Conservation (phyloP, 1,140 invertebrate genomes). For the Neodiprion lecontei region DNA sequence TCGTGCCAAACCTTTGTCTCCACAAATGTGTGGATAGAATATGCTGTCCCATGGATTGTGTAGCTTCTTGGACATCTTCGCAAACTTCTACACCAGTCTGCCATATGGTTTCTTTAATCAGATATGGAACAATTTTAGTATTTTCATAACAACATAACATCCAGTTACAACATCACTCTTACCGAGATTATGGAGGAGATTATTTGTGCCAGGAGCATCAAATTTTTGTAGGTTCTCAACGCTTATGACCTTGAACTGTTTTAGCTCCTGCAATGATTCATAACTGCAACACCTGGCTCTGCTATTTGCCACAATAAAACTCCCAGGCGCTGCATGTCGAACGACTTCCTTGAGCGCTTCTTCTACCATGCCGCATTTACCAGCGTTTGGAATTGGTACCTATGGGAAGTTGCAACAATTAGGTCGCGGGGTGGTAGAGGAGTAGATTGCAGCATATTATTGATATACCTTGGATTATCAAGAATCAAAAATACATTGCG, state of each 20-base stretch:
- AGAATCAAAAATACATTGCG: conserved; percentile 14
- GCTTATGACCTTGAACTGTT: conserved; percentile 52
- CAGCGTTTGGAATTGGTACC: conserved; percentile 7
- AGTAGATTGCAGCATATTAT: too few relatives aligned
- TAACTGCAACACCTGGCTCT: conserved; percentile 55
- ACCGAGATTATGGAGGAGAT: conserved; percentile 49
- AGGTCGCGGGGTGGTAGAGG: not conserved
- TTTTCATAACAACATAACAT: not conserved
- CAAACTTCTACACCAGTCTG: conserved; percentile 53
- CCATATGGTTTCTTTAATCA: conserved; percentile 59
- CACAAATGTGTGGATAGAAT: conserved; percentile 55
- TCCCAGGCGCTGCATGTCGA: conserved; percentile 48
- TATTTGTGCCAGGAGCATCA: conserved; percentile 49
- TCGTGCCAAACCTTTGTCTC: conserved; percentile 54
- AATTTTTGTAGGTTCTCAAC: conserved; percentile 55
- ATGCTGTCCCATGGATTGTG: conserved; percentile 42
- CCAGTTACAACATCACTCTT: conserved; percentile 32
- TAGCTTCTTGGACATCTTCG: conserved; percentile 58
- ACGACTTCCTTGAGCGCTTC: conserved; percentile 54
- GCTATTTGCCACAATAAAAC: conserved; percentile 55
- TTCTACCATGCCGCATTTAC: conserved; percentile 45
- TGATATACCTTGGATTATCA: not conserved
- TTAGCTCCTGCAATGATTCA: conserved; percentile 50
- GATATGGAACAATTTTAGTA: conserved; percentile 10
- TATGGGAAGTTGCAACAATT: not conserved